Evolutionary conservation across 2,888 invertebrate genomes (phyloP), one percentile per base, ranked within the genome.

Genomic region (Amblyjoppa proteus): DNA sequence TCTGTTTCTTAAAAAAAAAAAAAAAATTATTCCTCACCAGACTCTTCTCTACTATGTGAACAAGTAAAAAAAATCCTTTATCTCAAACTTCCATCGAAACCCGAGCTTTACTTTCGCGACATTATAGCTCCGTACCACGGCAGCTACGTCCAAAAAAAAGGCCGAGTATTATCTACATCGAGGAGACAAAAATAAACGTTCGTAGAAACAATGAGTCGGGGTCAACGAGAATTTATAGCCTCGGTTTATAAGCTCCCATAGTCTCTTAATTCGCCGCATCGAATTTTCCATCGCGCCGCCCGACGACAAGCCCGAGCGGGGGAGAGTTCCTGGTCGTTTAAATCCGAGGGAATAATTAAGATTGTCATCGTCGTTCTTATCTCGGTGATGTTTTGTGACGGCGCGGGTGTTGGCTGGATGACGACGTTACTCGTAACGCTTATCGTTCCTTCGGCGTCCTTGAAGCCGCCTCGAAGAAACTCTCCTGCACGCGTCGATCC

Each of bases 261-360:
- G 61, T 66, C 16, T 31, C 45, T 53, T 56, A 4, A 70, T 78
- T 49, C 66, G 71, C 45, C 28, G 64, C 45, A 61, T 16, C 45
- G 58, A 83, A 80, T 82, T 85, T 85, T 58, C 71, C 58, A 79
- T 71, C 71, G 75, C 34, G 58, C 25, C 13, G 49, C 34, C 11
- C 4, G 71, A 61, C 84, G 83, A 83, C 68, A 38, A 75, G 41
- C 9, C 28, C 25, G 13, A 56, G 34, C 20, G 28, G 25, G 38
- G n/a, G n/a, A 25, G 13, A 41, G 9, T 5, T 6, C 20, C 13
- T 28, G 16, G 73, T 45, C 68, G 58, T 81, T 73, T 69, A 77
- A 83, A 83, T 76, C 75, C 74, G 34, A 25, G 73, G n/a, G 85
- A 86, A 87, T 87, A 86, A 88, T 88, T 84, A 86, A 87, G 88